These are phyloP conservation scores for Elysia chlorotica DNA, from an alignment of 1,140 invertebrate genomes.

Conservation along the genomic window DNA sequence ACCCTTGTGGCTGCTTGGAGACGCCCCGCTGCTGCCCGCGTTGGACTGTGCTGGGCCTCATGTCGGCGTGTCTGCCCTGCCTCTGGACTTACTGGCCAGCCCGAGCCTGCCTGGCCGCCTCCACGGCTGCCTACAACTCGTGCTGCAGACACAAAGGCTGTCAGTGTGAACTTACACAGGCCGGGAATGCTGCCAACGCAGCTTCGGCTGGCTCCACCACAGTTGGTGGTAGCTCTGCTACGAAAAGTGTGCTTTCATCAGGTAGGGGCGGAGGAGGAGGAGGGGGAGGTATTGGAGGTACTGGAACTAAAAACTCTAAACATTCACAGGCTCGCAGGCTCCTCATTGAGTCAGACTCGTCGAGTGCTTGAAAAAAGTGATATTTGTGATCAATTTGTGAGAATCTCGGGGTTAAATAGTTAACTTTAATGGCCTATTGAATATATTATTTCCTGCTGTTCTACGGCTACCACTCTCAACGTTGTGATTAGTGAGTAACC, in stretches of 20 bases:
- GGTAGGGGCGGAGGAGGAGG: not conserved
- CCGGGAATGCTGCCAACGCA: too few relatives aligned
- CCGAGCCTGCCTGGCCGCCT: conserved; percentile 76
- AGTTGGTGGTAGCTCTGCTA: not conserved
- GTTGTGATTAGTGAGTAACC: too few relatives aligned
- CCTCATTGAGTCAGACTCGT: conserved; percentile 33
- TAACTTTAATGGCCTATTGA: too few relatives aligned
- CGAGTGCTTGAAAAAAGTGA: conserved; percentile 27
- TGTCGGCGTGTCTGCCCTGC: conserved; percentile 81
- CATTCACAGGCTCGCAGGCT: conserved; percentile 33
- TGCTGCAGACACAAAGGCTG: conserved; percentile 74
- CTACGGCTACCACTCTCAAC: too few relatives aligned
- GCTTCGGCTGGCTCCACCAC: too few relatives aligned
- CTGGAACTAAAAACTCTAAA: not conserved
- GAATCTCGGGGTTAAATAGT: conserved; percentile 21
- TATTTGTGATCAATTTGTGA: not conserved
- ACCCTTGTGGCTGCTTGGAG: conserved; percentile 75
- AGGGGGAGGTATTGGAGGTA: not conserved
- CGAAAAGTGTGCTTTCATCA: not conserved
- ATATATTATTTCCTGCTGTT: too few relatives aligned
- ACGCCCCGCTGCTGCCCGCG: conserved; percentile 72
- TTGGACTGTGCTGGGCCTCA: conserved; percentile 82
- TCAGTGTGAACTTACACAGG: conserved; percentile 32
- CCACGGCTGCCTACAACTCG: conserved; percentile 81
- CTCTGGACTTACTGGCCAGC: conserved; percentile 91